A percentile compares a stretch with the other conserved stretches of the same genome.
Evolutionary conservation across 2,113 vertebrate species (phyloP).

Genomic region (Notiomystis cincta): DNA sequence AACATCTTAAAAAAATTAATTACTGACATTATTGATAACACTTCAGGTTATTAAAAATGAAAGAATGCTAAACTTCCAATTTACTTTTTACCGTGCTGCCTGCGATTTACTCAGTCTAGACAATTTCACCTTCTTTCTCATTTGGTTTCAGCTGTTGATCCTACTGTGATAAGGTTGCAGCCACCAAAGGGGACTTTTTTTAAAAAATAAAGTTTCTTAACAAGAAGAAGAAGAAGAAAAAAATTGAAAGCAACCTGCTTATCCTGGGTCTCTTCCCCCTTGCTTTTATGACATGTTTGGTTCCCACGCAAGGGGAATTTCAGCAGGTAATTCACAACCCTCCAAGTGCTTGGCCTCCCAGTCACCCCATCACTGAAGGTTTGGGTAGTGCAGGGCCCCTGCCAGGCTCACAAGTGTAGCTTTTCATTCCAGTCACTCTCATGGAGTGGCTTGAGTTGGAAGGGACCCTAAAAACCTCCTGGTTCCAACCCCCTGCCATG

Average conservation of each 20-base stretch:
- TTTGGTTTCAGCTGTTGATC: constrained; percentile 32
- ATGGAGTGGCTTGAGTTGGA: background rate
- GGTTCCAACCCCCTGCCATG: background rate
- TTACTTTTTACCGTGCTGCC: background rate
- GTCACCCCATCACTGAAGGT: background rate
- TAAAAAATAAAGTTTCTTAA: constrained; percentile 7
- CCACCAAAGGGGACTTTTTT: background rate
- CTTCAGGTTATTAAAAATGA: constrained; percentile 30
- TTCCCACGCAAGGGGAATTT: background rate
- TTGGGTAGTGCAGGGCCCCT: background rate
- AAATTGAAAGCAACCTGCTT: background rate
- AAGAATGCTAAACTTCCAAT: constrained; percentile 14
- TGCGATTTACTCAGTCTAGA: background rate
- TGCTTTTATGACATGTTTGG: background rate
- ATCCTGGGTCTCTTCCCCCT: background rate
- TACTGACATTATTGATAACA: background rate
- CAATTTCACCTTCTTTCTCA: constrained; percentile 50
- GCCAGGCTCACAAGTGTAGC: background rate
- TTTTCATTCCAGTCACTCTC: background rate
- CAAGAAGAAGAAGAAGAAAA: background rate
- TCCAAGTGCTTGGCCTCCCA: background rate
- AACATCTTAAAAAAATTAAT: constrained; percentile 20
- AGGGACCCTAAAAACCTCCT: background rate
- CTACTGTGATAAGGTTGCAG: background rate
- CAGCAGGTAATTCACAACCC: background rate